Percentiles rank a stretch among this genome's conserved stretches.
phyloP scores from a whole-genome alignment of 2,113 vertebrate species.

The Corydoras sp. region DNA sequence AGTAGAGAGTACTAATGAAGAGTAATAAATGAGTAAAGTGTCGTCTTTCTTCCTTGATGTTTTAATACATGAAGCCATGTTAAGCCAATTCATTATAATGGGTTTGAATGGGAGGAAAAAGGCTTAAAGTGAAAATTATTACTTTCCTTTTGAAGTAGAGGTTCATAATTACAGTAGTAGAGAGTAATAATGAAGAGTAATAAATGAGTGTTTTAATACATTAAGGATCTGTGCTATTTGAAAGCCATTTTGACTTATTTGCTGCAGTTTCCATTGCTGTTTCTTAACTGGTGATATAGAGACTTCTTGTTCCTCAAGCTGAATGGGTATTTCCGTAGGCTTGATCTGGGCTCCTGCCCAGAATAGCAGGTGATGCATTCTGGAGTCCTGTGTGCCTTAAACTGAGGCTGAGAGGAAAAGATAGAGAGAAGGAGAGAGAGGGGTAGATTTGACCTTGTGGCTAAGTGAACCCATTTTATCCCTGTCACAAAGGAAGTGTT shows the following conservation, averaged over 20 bases:
- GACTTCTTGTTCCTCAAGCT: constrained; percentile 33
- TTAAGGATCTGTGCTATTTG: background rate
- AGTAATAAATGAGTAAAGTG: too few species aligned
- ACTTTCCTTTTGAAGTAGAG: too few species aligned
- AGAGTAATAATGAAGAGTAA: too few species aligned
- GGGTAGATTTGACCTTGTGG: constrained; percentile 39
- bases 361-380: constrained; percentile 48
- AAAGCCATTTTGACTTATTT: background rate
- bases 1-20: too few species aligned
- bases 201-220: too few species aligned
- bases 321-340: constrained; percentile 40
- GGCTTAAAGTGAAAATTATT: too few species aligned
- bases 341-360: constrained; percentile 44
- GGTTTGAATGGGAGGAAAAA: too few species aligned
- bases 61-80: too few species aligned
- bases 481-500: constrained; percentile 36
- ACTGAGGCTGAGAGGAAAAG: background rate
- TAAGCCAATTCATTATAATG: too few species aligned
- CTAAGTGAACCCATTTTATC: constrained; percentile 36
- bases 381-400: constrained; percentile 18
- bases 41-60: too few species aligned
- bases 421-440: background rate
- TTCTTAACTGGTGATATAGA: constrained; percentile 4
- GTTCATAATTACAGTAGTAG: too few species aligned
- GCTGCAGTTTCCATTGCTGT: constrained; percentile 25